These are phyloP conservation scores for Neosalanx taihuensis DNA, from an alignment of 2,797 vertebrate species.

Conservation along the genomic window DNA sequence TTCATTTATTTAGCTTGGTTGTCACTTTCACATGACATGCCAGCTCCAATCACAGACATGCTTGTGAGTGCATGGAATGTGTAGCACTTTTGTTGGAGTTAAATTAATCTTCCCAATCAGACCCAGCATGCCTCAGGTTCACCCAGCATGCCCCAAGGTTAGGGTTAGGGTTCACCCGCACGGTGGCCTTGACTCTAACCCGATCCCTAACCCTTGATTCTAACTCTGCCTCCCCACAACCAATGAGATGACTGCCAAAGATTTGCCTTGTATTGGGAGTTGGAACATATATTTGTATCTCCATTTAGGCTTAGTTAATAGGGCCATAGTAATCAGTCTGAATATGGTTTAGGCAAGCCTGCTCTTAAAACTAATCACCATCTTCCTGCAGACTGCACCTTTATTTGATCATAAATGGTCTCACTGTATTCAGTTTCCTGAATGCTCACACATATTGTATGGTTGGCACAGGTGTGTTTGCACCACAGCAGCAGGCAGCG, in stretches of 20 bases:
- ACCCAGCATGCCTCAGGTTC: constrained; percentile 24
- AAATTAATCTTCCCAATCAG: constrained; percentile 20
- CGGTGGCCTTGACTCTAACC: not conserved
- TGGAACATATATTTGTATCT: not conserved
- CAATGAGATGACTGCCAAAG: not conserved
- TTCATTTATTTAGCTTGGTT: not conserved
- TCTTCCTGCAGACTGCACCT: not conserved
- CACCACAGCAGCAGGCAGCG: too few relatives aligned
- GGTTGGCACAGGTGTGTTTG: too few relatives aligned
- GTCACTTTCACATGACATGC: constrained; percentile 1
- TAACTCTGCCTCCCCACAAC: constrained; percentile 7
- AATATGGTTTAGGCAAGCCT: not conserved
- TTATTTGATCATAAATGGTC: not conserved
- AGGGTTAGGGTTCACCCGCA: not conserved
- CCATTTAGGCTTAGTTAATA: not conserved
- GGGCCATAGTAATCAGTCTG: not conserved
- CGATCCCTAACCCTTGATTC: not conserved
- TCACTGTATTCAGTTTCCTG: not conserved
- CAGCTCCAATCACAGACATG: not conserved
- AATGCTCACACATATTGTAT: not conserved
- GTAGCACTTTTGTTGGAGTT: not conserved
- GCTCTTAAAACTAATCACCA: not conserved
- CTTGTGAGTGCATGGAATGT: not conserved
- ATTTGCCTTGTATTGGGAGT: not conserved
- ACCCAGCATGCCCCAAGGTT: constrained; percentile 18